phyloP scores from a whole-genome alignment of 2,888 invertebrate genomes.

The Steinernema carpocapsae region DNA sequence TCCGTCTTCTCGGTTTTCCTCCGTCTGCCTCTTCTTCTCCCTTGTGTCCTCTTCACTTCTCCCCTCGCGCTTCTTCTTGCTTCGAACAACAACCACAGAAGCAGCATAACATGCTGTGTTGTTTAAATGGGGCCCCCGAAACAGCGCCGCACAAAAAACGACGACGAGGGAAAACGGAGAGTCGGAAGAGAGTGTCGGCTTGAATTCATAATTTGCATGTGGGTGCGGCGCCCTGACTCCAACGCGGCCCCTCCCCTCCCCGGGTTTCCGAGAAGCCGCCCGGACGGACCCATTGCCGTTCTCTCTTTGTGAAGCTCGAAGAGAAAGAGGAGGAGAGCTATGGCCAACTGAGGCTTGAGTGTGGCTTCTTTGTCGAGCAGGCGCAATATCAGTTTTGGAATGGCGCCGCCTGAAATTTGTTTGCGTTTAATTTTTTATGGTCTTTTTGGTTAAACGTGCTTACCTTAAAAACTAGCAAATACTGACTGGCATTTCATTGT shows the following conservation, averaged over 20 bases:
- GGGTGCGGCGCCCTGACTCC: too few species aligned
- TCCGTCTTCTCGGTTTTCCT: neutral
- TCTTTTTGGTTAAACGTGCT: neutral
- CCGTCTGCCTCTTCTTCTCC: neutral
- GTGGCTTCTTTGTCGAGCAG: neutral
- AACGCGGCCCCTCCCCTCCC: too few species aligned
- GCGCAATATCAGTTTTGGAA: slow-evolving; percentile 15
- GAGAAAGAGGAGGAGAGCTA: too few species aligned
- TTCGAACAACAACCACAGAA: neutral
- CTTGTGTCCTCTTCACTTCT: neutral
- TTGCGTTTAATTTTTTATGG: neutral
- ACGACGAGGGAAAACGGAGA: neutral
- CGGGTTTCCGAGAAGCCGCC: neutral
- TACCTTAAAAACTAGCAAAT: neutral
- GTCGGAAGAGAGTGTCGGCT: too few species aligned
- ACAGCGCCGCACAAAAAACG: neutral
- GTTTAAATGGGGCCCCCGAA: neutral
- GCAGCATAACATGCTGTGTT: neutral
- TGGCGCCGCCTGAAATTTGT: neutral
- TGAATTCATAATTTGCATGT: slow-evolving; percentile 20
- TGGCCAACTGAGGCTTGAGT: too few species aligned
- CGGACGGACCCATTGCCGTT: too few species aligned
- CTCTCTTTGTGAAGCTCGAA: too few species aligned
- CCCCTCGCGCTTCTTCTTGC: too few species aligned
- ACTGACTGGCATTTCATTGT: neutral